These are phyloP conservation scores for Bombus waltoni DNA, from an alignment of 1,140 invertebrate species.

Conservation along the genomic window DNA sequence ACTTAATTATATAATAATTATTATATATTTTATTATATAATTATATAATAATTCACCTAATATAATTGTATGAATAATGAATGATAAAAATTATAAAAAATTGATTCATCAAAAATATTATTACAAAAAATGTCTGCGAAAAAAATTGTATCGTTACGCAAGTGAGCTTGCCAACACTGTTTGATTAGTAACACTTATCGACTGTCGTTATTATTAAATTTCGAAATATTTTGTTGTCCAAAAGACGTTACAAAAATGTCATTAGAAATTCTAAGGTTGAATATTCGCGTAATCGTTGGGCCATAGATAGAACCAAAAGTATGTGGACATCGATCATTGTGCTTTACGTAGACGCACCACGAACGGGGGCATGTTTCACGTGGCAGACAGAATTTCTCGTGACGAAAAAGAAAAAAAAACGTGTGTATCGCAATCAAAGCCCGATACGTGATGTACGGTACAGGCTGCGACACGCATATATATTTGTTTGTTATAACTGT, in stretches of 20 bases:
- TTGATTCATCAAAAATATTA: not conserved
- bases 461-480: conserved; percentile 49
- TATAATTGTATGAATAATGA: not conserved
- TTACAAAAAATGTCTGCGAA: not conserved
- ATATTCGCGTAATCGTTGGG: conserved; percentile 27
- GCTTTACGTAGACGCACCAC: conserved; percentile 21
- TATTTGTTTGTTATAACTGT: conserved; percentile 58
- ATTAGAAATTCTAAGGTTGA: conserved; percentile 64
- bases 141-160: not conserved
- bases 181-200: not conserved
- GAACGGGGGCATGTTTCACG: conserved; percentile 38
- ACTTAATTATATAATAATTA: not conserved
- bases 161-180: not conserved
- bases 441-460: conserved; percentile 62
- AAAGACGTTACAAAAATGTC: conserved; percentile 27
- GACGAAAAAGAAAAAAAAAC: conserved; percentile 54
- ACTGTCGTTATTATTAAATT: not conserved
- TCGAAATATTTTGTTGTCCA: not conserved
- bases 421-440: conserved; percentile 62
- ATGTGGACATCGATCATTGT: conserved; percentile 44
- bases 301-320: conserved; percentile 42
- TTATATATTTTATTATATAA: too few species aligned
- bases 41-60: not conserved
- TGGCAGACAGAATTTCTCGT: conserved; percentile 45
- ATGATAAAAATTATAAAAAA: not conserved